These are phyloP conservation scores for Synodontis membranacea DNA, from an alignment of 2,113 vertebrate genomes.

Conservation along the genomic window DNA sequence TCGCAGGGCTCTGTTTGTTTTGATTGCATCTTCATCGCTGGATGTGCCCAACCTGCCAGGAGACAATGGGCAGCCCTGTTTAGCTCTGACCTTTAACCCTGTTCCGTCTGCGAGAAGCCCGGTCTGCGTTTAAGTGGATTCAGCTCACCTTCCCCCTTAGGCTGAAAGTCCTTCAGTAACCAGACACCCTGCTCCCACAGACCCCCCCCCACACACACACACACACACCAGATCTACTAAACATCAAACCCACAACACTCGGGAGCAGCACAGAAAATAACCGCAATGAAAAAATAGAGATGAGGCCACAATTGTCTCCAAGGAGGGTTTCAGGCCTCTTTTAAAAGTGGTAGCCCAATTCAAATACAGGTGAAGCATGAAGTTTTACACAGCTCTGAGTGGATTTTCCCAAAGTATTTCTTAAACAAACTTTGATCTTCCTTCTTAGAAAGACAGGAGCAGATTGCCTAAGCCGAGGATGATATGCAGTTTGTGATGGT, in stretches of 20 bases:
- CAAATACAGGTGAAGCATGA: conserved; percentile 10
- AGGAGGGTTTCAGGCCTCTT: conserved; percentile 24
- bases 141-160: conserved; percentile 72
- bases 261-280: conserved; percentile 33
- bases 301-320: conserved; percentile 40
- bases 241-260: conserved; percentile 46
- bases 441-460: background rate
- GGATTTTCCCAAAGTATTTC: conserved; percentile 20
- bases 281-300: conserved; percentile 39
- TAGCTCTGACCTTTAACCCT: conserved; percentile 72
- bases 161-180: conserved; percentile 69
- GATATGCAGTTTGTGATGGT: conserved; percentile 10
- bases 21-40: conserved; percentile 78
- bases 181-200: conserved; percentile 62
- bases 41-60: conserved; percentile 73
- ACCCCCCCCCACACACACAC: conserved; percentile 60
- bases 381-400: background rate
- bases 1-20: conserved; percentile 75
- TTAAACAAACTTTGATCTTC: conserved; percentile 31
- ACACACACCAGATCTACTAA: conserved; percentile 45
- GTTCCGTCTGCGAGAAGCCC: conserved; percentile 70
- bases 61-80: conserved; percentile 75
- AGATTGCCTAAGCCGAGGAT: conserved; percentile 18
- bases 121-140: conserved; percentile 72
- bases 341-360: background rate